These are phyloP conservation scores for Procambarus clarkii DNA, from an alignment of 1,140 invertebrate species.

Conservation along the genomic window DNA sequence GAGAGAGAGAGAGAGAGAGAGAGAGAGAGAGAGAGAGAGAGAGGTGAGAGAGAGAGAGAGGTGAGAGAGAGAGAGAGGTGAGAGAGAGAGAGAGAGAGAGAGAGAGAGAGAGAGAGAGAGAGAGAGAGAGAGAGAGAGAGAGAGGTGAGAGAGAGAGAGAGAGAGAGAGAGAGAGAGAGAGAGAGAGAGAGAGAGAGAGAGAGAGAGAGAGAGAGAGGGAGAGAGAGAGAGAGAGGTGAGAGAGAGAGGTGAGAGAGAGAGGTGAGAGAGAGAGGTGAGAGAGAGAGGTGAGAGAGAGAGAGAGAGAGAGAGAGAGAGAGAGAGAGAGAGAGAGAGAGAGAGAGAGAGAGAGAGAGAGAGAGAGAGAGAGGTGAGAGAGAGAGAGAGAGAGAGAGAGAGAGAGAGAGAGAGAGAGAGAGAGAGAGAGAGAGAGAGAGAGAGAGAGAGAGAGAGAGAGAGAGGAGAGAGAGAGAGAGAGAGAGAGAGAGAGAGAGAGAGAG, in stretches of 20 bases:
- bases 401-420: too few species aligned
- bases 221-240: neutral
- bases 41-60: too few species aligned
- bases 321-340: neutral
- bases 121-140: neutral
- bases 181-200: neutral
- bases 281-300: neutral
- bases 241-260: neutral
- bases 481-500: too few species aligned
- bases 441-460: too few species aligned
- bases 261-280: neutral
- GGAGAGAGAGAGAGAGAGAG: too few species aligned
- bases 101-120: neutral
- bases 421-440: too few species aligned
- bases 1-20: slow-evolving; percentile 14
- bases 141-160: neutral
- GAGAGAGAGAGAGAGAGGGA: neutral
- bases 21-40: slow-evolving; percentile 11
- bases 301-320: slow-evolving; percentile 2
- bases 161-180: neutral
- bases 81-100: neutral
- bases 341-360: neutral
- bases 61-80: neutral
- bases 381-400: too few species aligned
- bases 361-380: too few species aligned